Base-by-base conservation (phyloP, 2,113 vertebrate species). In the Chloropsis hardwickii region DNA sequence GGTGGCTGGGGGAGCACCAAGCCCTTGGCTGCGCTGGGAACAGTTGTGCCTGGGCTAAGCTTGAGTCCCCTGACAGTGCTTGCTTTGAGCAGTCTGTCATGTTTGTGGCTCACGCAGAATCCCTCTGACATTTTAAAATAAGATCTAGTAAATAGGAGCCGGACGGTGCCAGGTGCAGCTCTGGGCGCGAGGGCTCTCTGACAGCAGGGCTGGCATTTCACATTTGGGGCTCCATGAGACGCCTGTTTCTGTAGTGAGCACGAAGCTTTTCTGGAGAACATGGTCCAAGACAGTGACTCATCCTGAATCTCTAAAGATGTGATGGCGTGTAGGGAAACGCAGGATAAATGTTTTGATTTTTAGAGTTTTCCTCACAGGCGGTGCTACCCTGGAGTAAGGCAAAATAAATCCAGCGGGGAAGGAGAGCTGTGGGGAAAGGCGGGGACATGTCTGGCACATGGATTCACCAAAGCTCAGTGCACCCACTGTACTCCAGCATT, bases 271-370 rank as follows among this genome's bases (percentile, higher is more conserved):
- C 84, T 81, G 92, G 86, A 81, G 86, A 88, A 66, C 2, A 1
- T 33, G 35, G 90, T 74, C 86, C 88, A 93, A 94, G 83, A 31
- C 78, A n/a, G 31, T 95, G 94, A 96, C 76, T 94, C 86, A 95
- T 84, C 54, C 74, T 28, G 45, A 71, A 76, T 94, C 81, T 81
- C 67, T 93, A 58, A 89, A 90, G 83, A 91, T 85, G 65, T 58
- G 88, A 29, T 64, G 84, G 78, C 2, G 44, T 57, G 78, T 71
- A 81, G 83, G 72, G 93, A 95, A 94, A 77, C 11, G 81, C 56
- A 71, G 78, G 81, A 81, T 93, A 90, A 97, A 91, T 95, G 92
- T 95, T 97, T 96, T 93, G 94, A 89, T 85, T 86, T 87, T 90
- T 45, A 51, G 62, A 79, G 64, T 77, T 90, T 89, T 77, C 70